A percentile compares a stretch with the other conserved stretches of the same genome.
Evolutionary conservation across 2,888 invertebrate species (phyloP).

Genomic region (Platypus cylindrus): DNA sequence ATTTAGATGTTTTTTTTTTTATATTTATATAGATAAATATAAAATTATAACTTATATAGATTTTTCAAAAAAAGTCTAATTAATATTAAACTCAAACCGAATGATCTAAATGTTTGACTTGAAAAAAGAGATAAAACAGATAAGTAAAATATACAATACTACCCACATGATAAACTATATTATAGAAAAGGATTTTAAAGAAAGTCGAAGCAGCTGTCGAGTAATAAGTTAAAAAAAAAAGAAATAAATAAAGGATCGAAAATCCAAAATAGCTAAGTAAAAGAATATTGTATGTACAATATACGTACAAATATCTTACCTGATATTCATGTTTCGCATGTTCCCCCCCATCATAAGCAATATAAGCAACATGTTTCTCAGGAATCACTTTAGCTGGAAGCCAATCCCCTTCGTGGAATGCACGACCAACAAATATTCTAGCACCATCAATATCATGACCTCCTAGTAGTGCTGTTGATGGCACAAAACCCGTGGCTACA

Average conservation of each 20-base stretch:
- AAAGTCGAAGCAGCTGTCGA: too few relatives aligned
- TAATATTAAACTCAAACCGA: too few relatives aligned
- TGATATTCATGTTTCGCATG: slow-evolving; percentile 46
- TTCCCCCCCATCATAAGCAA: slow-evolving; percentile 50
- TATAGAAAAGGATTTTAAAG: slow-evolving; percentile 1
- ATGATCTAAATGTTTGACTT: background rate
- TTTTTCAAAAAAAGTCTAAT: background rate
- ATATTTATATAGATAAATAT: background rate
- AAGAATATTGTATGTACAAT: background rate
- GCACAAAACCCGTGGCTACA: slow-evolving; percentile 34
- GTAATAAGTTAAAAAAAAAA: too few relatives aligned
- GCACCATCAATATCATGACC: slow-evolving; percentile 60
- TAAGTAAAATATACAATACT: background rate
- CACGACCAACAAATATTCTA: slow-evolving; percentile 60
- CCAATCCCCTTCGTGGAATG: slow-evolving; percentile 50
- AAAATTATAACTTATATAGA: background rate
- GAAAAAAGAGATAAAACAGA: background rate
- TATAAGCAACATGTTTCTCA: slow-evolving; percentile 49
- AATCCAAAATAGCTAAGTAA: background rate
- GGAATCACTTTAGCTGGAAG: slow-evolving; percentile 57
- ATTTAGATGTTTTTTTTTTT: too few relatives aligned
- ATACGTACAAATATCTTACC: slow-evolving; percentile 14
- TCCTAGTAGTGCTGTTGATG: slow-evolving; percentile 41
- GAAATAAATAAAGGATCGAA: too few relatives aligned
- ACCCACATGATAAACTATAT: too few relatives aligned